These are phyloP conservation scores for Eupithecia pulchellata DNA, from an alignment of 2,888 invertebrate species.

Conservation along the genomic window DNA sequence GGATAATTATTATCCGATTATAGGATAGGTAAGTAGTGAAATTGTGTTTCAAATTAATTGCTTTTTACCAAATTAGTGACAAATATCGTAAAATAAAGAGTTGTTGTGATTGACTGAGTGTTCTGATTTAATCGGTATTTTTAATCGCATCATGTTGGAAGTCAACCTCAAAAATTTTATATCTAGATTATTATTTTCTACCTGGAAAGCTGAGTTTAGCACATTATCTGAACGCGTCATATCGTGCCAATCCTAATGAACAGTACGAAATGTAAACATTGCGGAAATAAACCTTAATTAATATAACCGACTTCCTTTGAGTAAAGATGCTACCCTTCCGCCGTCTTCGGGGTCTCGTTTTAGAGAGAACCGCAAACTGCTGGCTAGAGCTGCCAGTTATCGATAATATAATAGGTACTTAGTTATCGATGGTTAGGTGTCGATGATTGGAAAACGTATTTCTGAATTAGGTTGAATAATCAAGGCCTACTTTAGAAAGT, in stretches of 20 bases:
- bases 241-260: background rate
- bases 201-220: too few relatives aligned
- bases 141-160: background rate
- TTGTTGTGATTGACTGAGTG: too few relatives aligned
- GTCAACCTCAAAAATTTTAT: background rate
- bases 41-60: background rate
- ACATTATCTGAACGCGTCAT: background rate
- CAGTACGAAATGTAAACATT: conserved; percentile 15
- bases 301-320: conserved; percentile 36
- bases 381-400: conserved; percentile 28
- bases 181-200: too few relatives aligned
- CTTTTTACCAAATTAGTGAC: background rate
- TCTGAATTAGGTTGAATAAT: background rate
- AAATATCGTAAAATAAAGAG: background rate
- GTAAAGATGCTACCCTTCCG: conserved; percentile 32
- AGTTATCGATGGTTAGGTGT: background rate
- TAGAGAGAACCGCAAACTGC: conserved; percentile 1
- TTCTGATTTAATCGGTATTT: background rate
- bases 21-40: background rate
- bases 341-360: conserved; percentile 21
- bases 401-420: conserved; percentile 16
- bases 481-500: background rate
- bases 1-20: conserved; percentile 4
- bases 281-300: conserved; percentile 26
- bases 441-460: background rate